Base-by-base conservation (phyloP, 2,113 vertebrate species). In the Microcebus griseorufus region DNA sequence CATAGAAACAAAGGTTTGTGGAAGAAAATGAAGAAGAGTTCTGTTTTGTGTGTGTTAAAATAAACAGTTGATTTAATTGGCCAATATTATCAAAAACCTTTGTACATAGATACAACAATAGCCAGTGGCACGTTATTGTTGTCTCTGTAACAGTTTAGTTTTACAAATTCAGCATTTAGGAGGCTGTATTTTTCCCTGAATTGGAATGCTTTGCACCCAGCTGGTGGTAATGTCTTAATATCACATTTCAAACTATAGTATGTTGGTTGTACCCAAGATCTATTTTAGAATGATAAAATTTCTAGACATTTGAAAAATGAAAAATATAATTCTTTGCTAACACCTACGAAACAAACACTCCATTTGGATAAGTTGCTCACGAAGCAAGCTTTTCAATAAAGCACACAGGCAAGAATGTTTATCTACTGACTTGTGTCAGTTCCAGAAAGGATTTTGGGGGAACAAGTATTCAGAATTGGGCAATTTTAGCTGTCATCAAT, bases 221-320 rank as follows among this genome's bases (percentile, higher is more conserved):
- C 70, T 87, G 73, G 58, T 32, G 25, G 27, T n/a, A 82, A 42
- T 42, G 20, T 25, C 62, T 85, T 85, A 45, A 60, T 58, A 87
- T 39, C 55, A 51, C 75, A 45, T 60, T 75, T 64, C 76, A 88
- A 75, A 88, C 22, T 22, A 42, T 37, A 55, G 86, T 70, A 37
- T 65, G 27, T 80, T 51, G 45, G 34, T 69, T 90, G 34, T 64
- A 75, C 39, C 90, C 82, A 76, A 96, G 70, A 11, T n/a, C 51
- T 76, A 32, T 48, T 39, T 84, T 70, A 37, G 42, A 79, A 80
- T 86, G 58, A 58, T 55, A 84, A 94, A 9, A 60, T 75, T 90
- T 95, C 72, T 64, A 96, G 55, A 76, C 60, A 48, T 79, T 90
- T 88, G 20, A 89, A 86, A 89, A 64, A 37, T 51, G 45, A 89